phyloP scores from a whole-genome alignment of 1,140 invertebrate species.

The Megathymus violae region DNA sequence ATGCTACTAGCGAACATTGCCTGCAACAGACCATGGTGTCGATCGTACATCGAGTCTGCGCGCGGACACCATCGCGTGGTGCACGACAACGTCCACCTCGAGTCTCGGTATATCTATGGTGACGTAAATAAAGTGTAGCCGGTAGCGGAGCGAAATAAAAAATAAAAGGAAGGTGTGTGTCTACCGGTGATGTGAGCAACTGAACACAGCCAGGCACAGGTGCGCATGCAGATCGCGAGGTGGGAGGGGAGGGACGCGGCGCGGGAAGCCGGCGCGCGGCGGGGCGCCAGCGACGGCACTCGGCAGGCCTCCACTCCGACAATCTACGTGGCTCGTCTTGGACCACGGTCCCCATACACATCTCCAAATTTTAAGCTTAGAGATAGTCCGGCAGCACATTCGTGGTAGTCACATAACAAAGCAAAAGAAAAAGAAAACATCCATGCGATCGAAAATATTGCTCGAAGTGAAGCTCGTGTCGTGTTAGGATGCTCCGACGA shows the following conservation, averaged over 20 bases:
- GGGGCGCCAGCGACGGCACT: conserved; percentile 42
- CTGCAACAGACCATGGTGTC: conserved; percentile 89
- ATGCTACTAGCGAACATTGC: conserved; percentile 99
- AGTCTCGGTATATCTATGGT: conserved; percentile 76
- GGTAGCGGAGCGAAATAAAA: conserved; percentile 81
- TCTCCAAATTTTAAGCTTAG: conserved; percentile 57
- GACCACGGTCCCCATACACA: conserved; percentile 61
- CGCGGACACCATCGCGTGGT: conserved; percentile 80
- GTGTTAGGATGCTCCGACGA: conserved; percentile 54
- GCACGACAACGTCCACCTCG: conserved; percentile 80
- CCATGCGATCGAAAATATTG: conserved; percentile 69
- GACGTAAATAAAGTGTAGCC: conserved; percentile 75
- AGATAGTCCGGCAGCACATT: conserved; percentile 74
- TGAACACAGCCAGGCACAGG: conserved; percentile 83
- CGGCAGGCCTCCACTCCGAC: conserved; percentile 56
- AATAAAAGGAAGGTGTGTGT: conserved; percentile 79
- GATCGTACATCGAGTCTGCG: conserved; percentile 66
- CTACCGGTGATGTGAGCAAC: conserved; percentile 83
- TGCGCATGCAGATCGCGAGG: conserved; percentile 81
- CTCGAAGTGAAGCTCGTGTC: conserved; percentile 66
- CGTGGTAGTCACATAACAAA: conserved; percentile 80
- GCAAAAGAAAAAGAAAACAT: conserved; percentile 83
- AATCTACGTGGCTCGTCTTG: conserved; percentile 45
- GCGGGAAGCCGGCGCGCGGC: conserved; percentile 60
- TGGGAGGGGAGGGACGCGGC: conserved; percentile 69